Percentiles rank a stretch among this genome's conserved stretches.
These are phyloP conservation scores for Onthophagus sagittarius DNA, from an alignment of 2,888 invertebrate species.

Conservation along the genomic window DNA sequence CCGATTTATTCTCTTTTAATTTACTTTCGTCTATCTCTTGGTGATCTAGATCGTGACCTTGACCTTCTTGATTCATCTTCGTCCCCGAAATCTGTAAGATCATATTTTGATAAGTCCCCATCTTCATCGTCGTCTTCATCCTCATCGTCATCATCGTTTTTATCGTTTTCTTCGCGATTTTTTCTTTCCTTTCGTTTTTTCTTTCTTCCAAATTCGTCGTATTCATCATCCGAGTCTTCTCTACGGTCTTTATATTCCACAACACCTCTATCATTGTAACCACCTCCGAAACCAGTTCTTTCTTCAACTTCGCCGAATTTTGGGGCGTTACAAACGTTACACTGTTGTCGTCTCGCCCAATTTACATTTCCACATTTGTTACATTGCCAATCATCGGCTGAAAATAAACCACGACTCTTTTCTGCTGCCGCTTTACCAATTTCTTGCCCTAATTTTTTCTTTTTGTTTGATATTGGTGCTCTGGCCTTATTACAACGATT, in stretches of 20 bases:
- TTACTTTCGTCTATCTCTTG: conserved; percentile 23
- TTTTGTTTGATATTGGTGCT: conserved; percentile 51
- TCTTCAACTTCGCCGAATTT: conserved; percentile 92
- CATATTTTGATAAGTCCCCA: conserved; percentile 56
- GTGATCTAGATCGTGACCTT: conserved; percentile 29
- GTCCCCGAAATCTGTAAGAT: conserved; percentile 54
- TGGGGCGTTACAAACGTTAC: conserved; percentile 98
- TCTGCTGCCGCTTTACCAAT: conserved; percentile 98
- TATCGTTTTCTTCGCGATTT: conserved; percentile 36
- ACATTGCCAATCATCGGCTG: conserved; percentile 99
- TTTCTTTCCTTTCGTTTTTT: conserved; percentile 39
- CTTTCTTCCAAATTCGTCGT: conserved; percentile 70
- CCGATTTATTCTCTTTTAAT: not conserved
- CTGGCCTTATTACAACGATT: conserved; percentile 85
- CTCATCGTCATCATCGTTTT: conserved; percentile 50
- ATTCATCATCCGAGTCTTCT: conserved; percentile 87
- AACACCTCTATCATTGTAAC: conserved; percentile 92
- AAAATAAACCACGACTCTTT: conserved; percentile 91
- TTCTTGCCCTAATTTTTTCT: conserved; percentile 89
- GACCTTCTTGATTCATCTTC: conserved; percentile 32
- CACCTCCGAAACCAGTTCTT: conserved; percentile 77
- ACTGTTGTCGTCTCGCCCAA: conserved; percentile 93
- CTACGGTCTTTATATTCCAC: conserved; percentile 91
- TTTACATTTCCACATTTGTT: conserved; percentile 99
- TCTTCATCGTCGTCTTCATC: conserved; percentile 55